Evolutionary conservation across 2,113 vertebrate species (phyloP), one percentile per base, ranked within the genome.

Genomic region (Actenoides lindsayi): DNA sequence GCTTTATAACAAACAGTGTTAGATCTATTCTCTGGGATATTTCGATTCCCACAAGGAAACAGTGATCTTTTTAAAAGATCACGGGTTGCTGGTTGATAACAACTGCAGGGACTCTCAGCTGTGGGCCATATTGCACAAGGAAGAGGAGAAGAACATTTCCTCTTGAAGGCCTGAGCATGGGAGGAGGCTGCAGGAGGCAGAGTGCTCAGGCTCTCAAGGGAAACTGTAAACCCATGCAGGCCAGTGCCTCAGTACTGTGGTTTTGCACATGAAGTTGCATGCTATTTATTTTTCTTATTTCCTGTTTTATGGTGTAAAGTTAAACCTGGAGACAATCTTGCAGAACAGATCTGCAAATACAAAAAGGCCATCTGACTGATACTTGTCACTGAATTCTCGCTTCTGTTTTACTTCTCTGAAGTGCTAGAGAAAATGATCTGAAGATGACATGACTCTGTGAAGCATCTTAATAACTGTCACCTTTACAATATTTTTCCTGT

Each of bases 101-200:
- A 65, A 33, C 54, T n/a, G 17, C n/a, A 65, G 28, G 25, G 59
- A 46, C 31, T 42, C 42, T 39, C 33, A 39, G 16, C 35, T 82
- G 24, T 17, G 16, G 25, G 15, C 15, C 16, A 5, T 16, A 10
- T 0, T 8, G 20, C 46, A 27, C 0, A 0, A 62, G 44, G 63
- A 85, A 73, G 10, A 27, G 8, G 3, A 18, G 11, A 76, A 4
- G 10, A 56, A 37, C 27, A 14, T 60, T 71, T 87, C 35, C 15
- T 56, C 14, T 25, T 17, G 33, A 76, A 79, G 25, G 9, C 10
- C 37, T 30, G 30, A 83, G 21, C 12, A 39, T 10, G 24, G 24
- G 25, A 57, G 23, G n/a, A 73, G 27, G 21, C 19, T 30, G 6
- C 30, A 62, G 27, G 33, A 76, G 10, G 8, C 31, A 73, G 31